Percentiles rank a stretch among this genome's conserved stretches.
Conservation (phyloP, 2,113 vertebrate species). For the Procapra przewalskii region DNA sequence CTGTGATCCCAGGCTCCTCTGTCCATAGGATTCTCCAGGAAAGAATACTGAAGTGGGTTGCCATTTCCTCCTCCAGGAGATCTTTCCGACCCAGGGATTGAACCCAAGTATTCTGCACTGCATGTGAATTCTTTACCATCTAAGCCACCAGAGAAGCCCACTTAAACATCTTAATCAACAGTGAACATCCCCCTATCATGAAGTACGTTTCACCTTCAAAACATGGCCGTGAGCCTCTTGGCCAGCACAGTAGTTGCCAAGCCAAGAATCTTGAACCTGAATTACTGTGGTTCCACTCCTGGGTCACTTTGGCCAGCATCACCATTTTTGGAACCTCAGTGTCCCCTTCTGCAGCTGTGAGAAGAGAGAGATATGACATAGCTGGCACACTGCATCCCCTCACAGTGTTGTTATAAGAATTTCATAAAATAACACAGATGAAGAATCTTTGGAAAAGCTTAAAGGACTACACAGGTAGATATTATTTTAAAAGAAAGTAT, state of each 20-base stretch:
- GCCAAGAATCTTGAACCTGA: too few relatives aligned
- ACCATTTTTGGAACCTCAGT: neutral
- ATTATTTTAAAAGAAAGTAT: neutral
- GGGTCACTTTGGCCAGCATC: neutral
- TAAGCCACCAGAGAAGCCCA: neutral
- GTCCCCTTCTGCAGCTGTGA: neutral
- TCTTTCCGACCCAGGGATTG: neutral
- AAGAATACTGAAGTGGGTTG: neutral
- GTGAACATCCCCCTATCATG: neutral
- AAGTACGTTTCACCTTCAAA: neutral
- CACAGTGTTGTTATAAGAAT: neutral
- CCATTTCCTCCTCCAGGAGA: neutral
- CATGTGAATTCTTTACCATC: neutral
- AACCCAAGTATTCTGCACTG: neutral
- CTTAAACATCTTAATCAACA: neutral
- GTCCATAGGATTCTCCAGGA: neutral
- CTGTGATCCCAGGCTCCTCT: neutral
- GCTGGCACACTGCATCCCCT: neutral
- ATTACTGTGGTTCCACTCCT: neutral
- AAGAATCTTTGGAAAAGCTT: neutral
- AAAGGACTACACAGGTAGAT: neutral
- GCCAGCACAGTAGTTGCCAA: neutral
- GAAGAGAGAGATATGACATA: neutral
- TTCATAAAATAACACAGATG: neutral
- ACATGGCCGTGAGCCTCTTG: neutral